These are phyloP conservation scores for Teleogryllus occipitalis DNA, from an alignment of 1,140 invertebrate genomes.

Conservation along the genomic window DNA sequence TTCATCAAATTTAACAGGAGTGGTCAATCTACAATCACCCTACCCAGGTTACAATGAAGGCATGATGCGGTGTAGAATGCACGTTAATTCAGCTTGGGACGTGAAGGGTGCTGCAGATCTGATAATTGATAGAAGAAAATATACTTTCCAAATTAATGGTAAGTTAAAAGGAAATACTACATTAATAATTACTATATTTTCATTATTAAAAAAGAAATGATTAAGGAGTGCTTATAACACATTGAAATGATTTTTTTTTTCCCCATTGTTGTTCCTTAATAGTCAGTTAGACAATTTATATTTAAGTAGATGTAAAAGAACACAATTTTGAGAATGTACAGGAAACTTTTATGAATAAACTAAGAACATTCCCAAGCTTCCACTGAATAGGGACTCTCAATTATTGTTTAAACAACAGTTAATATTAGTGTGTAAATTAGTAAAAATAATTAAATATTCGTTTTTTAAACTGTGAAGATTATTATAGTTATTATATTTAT, in stretches of 20 bases:
- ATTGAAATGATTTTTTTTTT: too few species aligned
- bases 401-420: neutral
- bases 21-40: conserved; percentile 44
- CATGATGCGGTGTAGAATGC: conserved; percentile 52
- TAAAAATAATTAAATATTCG: too few species aligned
- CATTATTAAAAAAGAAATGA: neutral
- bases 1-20: conserved; percentile 45
- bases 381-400: too few species aligned
- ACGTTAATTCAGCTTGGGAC: conserved; percentile 44
- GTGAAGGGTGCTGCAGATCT: conserved; percentile 56
- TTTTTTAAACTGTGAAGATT: too few species aligned
- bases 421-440: neutral
- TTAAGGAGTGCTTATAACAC: neutral
- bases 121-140: conserved; percentile 56
- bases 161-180: neutral
- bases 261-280: too few species aligned
- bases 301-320: too few species aligned
- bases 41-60: conserved; percentile 55
- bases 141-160: conserved; percentile 51
- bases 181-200: neutral
- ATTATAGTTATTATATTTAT: too few species aligned
- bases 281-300: too few species aligned
- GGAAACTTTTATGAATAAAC: too few species aligned
- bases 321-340: too few species aligned
- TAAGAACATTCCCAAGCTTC: too few species aligned